Base-by-base conservation (phyloP, 2,888 invertebrate genomes). In the Hofmannophila pseudospretella region DNA sequence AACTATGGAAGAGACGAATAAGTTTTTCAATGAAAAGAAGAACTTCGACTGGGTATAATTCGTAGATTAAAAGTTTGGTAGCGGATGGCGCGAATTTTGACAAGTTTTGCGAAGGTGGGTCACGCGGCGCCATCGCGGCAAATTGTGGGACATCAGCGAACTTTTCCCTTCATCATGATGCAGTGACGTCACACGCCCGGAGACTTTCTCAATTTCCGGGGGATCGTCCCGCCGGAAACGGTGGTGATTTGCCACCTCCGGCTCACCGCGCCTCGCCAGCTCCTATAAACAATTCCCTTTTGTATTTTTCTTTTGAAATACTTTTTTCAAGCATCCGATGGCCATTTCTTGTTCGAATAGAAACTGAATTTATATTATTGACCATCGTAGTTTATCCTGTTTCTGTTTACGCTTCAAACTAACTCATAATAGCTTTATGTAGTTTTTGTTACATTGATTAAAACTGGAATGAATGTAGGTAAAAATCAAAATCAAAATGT, bases 161-260 rank as follows among this genome's bases (percentile, higher is more conserved):
- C 42, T 51, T 57, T 54, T 50, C 51, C 47, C 49, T 54, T 53
- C 51, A 50, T 54, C 51, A 50, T 51, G 52, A 52, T 51, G 49
- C 49, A 47, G 51, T 52, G 55, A 45, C 56, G 54, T 44, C 43
- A 49, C 47, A 50, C 49, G 51, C 54, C 60, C 61, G 58, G 62
- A 62, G 67, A 67, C 61, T 64, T 64, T 69, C 62, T 60, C 68
- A 67, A 75, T 74, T 69, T 74, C 75, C 75, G 69, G 53, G 47
- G 52, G 47, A 41, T 54, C 51, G 59, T 59, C 58, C 58, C 59
- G 55, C 54, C 68, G 74, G 72, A 74, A 67, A 69, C 69, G 60
- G 53, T 61, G 58, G 62, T 65, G 75, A 77, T 74, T 76, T 71
- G 69, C 67, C 69, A 69, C 71, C 66, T 70, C 68, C 69, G 71